A percentile compares a stretch with the other conserved stretches of the same genome.
These are phyloP conservation scores for Pyrrhura leucotis DNA, from an alignment of 2,797 vertebrate species.

Conservation along the genomic window DNA sequence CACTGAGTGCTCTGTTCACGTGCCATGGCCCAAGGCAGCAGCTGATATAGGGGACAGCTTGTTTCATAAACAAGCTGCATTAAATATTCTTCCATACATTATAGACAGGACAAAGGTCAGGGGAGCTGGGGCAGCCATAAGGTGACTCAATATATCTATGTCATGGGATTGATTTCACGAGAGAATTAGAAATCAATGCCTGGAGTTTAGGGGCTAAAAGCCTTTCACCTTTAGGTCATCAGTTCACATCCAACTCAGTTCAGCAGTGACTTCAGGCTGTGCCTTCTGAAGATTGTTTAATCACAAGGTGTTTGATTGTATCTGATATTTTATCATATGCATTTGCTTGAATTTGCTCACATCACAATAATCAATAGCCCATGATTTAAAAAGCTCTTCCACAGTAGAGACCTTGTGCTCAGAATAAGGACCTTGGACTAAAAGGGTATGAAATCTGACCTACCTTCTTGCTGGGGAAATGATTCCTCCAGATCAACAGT, in stretches of 20 bases:
- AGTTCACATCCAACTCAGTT: constrained; percentile 28
- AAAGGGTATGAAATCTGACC: constrained; percentile 7
- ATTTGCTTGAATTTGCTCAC: constrained; percentile 46
- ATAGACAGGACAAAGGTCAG: constrained; percentile 68
- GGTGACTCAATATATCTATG: constrained; percentile 71
- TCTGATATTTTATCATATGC: constrained; percentile 13
- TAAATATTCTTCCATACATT: constrained; percentile 64
- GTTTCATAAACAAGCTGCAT: constrained; percentile 56
- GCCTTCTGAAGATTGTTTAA: constrained; percentile 43
- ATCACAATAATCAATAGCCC: neutral
- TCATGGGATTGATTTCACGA: constrained; percentile 59
- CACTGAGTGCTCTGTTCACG: neutral
- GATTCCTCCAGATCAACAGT: neutral
- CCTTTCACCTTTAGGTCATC: constrained; percentile 70
- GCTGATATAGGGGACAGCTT: neutral
- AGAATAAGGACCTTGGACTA: neutral
- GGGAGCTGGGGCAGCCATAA: constrained; percentile 33
- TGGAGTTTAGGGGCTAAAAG: constrained; percentile 58
- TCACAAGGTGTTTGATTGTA: constrained; percentile 14
- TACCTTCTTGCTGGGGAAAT: neutral
- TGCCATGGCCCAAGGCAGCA: neutral
- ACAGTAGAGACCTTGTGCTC: neutral
- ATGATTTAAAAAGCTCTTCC: constrained; percentile 26
- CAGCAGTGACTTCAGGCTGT: constrained; percentile 11
- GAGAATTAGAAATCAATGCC: constrained; percentile 71